These are phyloP conservation scores for Pseudeuparius sepicola DNA, from an alignment of 2,888 invertebrate species.

Conservation along the genomic window DNA sequence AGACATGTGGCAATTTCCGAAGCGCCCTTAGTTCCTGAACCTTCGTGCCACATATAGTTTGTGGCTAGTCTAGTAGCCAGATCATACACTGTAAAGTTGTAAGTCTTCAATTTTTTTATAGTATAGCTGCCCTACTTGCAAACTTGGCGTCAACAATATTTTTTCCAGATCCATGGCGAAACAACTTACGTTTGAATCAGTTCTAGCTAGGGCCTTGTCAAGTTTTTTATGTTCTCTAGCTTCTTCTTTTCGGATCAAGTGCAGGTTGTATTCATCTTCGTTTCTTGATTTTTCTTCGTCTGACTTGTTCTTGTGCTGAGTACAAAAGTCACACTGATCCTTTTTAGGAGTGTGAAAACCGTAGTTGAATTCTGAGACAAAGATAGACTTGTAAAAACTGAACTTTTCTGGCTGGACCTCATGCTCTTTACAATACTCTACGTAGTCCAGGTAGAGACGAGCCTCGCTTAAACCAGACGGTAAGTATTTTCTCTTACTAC, in stretches of 20 bases:
- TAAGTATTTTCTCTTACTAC: constrained; percentile 11
- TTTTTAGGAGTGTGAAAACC: constrained; percentile 15
- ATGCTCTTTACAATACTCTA: constrained; percentile 9
- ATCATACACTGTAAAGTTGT: constrained; percentile 17
- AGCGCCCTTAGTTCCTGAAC: constrained; percentile 18
- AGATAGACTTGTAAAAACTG: constrained; percentile 14
- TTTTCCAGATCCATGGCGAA: constrained; percentile 13
- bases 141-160: constrained; percentile 9
- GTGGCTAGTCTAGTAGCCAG: constrained; percentile 14
- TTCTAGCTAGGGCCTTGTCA: no score
- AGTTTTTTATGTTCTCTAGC: constrained; percentile 8
- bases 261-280: no score
- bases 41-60: constrained; percentile 21
- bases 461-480: constrained; percentile 6
- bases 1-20: constrained; percentile 16
- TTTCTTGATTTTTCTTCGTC: constrained; percentile 5
- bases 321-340: no score
- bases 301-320: not conserved
- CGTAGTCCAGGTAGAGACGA: constrained; percentile 7
- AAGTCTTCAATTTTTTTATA: constrained; percentile 20
- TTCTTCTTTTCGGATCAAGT: constrained; percentile 11
- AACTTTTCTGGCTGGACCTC: constrained; percentile 10
- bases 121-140: constrained; percentile 27
- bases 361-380: constrained; percentile 12
- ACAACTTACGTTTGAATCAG: no score